These are phyloP conservation scores for Rhagonycha fulva DNA, from an alignment of 2,888 invertebrate genomes.

Conservation along the genomic window DNA sequence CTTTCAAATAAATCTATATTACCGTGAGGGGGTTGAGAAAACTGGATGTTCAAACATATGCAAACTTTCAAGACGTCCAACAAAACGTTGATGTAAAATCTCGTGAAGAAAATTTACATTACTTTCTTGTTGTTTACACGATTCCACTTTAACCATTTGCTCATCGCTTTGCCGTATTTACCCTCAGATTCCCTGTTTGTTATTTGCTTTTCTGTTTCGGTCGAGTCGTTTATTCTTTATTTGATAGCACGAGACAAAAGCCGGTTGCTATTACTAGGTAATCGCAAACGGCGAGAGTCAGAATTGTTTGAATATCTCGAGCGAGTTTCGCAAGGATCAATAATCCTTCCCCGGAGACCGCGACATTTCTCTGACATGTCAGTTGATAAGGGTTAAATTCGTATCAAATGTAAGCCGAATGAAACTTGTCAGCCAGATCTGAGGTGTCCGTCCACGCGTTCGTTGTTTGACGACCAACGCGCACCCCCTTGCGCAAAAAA, in stretches of 20 bases:
- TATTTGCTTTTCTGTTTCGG: constrained; percentile 24
- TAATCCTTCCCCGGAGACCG: constrained; percentile 34
- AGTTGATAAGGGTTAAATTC: constrained; percentile 56
- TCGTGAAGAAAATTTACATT: constrained; percentile 19
- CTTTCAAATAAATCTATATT: constrained; percentile 26
- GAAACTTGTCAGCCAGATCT: constrained; percentile 38
- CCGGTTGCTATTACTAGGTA: constrained; percentile 27
- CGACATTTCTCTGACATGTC: constrained; percentile 31
- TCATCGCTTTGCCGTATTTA: constrained; percentile 26
- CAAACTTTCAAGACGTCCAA: constrained; percentile 26
- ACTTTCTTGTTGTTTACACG: constrained; percentile 22
- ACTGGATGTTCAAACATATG: constrained; percentile 19
- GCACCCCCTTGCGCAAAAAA: constrained; percentile 11
- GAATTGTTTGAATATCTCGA: constrained; percentile 38
- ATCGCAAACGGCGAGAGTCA: constrained; percentile 25
- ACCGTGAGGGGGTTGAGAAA: constrained; percentile 18
- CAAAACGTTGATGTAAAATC: constrained; percentile 13
- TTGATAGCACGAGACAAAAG: constrained; percentile 23
- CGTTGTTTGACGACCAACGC: constrained; percentile 19
- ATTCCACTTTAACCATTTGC: constrained; percentile 27
- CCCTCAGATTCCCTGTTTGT: constrained; percentile 19
- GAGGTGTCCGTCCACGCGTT: constrained; percentile 13
- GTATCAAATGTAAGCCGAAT: constrained; percentile 40
- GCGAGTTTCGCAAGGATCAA: constrained; percentile 37
- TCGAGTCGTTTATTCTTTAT: constrained; percentile 25